Evolutionary conservation across 1,140 invertebrate species (phyloP).

Genomic region (Drosophila triauraria): DNA sequence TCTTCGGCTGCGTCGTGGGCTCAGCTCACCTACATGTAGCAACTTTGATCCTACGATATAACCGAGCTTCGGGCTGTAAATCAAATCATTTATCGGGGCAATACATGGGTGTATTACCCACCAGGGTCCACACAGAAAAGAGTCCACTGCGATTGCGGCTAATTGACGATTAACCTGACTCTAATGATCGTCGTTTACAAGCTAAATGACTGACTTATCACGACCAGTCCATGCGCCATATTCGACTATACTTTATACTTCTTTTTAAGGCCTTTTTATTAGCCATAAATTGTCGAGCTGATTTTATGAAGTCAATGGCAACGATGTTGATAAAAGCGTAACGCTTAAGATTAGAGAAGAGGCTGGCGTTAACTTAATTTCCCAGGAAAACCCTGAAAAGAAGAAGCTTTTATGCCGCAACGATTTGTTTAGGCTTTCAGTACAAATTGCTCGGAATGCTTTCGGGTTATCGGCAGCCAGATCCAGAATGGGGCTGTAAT

Average conservation of each 20-base stretch:
- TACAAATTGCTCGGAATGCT: conserved; percentile 7
- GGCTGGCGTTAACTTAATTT: conserved; percentile 29
- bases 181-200: conserved; percentile 59
- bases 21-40: conserved; percentile 1
- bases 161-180: conserved; percentile 71
- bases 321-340: conserved; percentile 48
- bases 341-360: conserved; percentile 55
- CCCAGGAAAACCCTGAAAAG: conserved; percentile 2
- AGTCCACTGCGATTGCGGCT: conserved; percentile 51
- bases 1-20: not conserved
- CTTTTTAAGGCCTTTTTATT: conserved; percentile 36
- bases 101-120: conserved; percentile 9
- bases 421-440: conserved; percentile 23
- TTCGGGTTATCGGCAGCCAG: conserved; percentile 18
- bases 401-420: not conserved
- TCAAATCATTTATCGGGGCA: conserved; percentile 61
- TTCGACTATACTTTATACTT: conserved; percentile 53
- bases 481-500: conserved; percentile 10
- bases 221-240: conserved; percentile 35
- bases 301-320: conserved; percentile 61
- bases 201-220: conserved; percentile 55
- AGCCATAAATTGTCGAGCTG: conserved; percentile 66
- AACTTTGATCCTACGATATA: conserved; percentile 21
- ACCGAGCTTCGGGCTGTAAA: conserved; percentile 43
- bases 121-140: conserved; percentile 12